Base-by-base conservation (phyloP, 2,113 vertebrate genomes). In the Cepphus grylle region DNA sequence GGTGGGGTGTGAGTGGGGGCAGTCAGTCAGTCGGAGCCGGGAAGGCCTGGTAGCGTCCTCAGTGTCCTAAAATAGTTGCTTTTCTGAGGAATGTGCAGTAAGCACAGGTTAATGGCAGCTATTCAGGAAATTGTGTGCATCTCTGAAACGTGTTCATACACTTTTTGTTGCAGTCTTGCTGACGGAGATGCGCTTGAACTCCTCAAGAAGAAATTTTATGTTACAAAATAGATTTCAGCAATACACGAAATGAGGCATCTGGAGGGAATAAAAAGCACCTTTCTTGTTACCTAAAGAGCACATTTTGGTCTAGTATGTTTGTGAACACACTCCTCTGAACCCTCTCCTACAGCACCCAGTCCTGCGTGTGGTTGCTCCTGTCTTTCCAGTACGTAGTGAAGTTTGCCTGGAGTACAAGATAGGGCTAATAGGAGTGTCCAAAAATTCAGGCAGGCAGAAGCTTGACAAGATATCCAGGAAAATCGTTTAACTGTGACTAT, bases 331-430 rank as follows among this genome's bases (percentile, higher is more conserved):
- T 81, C 17, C 9, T 53, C 32, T 40, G 40, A 77, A 81, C 22
- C 18, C 10, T 40, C 29, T 78, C 22, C 30, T 78, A 5, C 32
- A 73, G 21, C 53, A 73, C 20, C 5, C 36, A 77, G 22, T 58
- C 26, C 30, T n/a, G 27, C 1, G 1, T 2, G 0, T 34, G 13
- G 22, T 53, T 58, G 34, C 26, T 4, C 0, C 0, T 27, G 8
- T 47, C 20, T 34, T 84, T 58, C 34, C 26, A 36, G 27, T 32
- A 34, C 38, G 23, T 8, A 53, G n/a, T 20, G 22, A 11, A 34
- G 43, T 81, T 84, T 81, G n/a, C 30, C 34, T 4, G 3, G 10
- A 43, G 17, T 62, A 38, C 20, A 47, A 69, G 40, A 22, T 15
- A 61, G 14, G 23, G 11, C 7, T 47, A 76, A 76, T 5, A 53